These are phyloP conservation scores for Electrophaes corylata DNA, from an alignment of 2,888 invertebrate species.

Conservation along the genomic window DNA sequence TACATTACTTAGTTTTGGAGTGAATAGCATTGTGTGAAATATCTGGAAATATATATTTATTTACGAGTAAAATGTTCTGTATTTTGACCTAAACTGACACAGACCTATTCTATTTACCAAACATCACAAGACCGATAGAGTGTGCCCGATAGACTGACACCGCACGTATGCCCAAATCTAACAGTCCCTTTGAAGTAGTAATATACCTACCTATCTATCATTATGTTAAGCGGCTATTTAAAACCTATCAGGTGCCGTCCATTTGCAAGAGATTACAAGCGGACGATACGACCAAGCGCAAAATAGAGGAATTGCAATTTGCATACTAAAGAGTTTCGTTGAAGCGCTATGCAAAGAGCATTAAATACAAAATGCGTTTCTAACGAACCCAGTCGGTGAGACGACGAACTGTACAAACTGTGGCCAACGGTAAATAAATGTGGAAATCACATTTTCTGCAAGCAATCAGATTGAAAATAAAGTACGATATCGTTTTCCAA, in stretches of 20 bases:
- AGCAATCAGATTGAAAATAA: not conserved
- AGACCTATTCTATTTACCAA: no score
- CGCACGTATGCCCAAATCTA: not conserved
- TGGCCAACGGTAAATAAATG: not conserved
- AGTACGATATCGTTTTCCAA: not conserved
- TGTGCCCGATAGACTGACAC: no score
- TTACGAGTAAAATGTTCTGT: no score
- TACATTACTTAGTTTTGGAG: no score
- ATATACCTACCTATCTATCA: slow-evolving; percentile 1
- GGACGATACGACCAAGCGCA: slow-evolving; percentile 15
- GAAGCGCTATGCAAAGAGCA: slow-evolving; percentile 21
- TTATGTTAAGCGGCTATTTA: slow-evolving; percentile 23
- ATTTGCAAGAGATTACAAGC: slow-evolving; percentile 23
- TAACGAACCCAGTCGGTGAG: slow-evolving; percentile 14
- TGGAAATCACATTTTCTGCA: not conserved
- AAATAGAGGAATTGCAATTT: slow-evolving; percentile 28
- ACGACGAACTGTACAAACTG: not conserved
- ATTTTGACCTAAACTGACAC: no score
- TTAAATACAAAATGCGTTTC: slow-evolving; percentile 17
- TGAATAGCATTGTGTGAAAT: no score
- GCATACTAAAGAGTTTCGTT: slow-evolving; percentile 27
- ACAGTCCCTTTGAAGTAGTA: not conserved
- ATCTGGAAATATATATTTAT: no score
- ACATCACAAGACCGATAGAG: no score
- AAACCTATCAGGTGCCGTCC: slow-evolving; percentile 24